These are phyloP conservation scores for Fissipunctia ypsillon DNA, from an alignment of 2,888 invertebrate species.

Conservation along the genomic window DNA sequence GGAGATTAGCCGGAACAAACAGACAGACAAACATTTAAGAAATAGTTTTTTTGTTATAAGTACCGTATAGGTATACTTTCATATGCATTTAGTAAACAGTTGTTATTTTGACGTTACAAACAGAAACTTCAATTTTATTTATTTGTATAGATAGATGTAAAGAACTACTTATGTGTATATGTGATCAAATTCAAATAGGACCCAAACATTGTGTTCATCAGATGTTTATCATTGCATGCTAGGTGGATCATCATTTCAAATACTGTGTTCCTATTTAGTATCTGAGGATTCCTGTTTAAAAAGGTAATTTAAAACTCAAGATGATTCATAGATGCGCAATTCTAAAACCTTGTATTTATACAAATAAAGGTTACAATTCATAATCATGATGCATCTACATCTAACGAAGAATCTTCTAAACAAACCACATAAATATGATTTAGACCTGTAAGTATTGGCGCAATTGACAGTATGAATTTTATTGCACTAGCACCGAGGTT, in stretches of 20 bases:
- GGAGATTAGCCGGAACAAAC: too few species aligned
- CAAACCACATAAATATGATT: constrained; percentile 57
- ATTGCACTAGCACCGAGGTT: constrained; percentile 48
- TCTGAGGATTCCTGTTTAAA: constrained; percentile 67
- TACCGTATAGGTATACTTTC: too few species aligned
- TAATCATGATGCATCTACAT: constrained; percentile 13
- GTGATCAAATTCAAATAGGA: background rate
- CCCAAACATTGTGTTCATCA: constrained; percentile 48
- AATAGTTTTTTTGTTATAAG: too few species aligned
- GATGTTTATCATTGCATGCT: too few species aligned
- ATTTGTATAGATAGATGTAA: too few species aligned
- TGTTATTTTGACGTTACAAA: too few species aligned
- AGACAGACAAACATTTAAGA: too few species aligned
- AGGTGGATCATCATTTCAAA: too few species aligned
- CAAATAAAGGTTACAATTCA: constrained; percentile 31
- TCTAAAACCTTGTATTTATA: constrained; percentile 21
- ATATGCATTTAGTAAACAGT: too few species aligned
- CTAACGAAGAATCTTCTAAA: constrained; percentile 34
- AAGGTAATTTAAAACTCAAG: background rate
- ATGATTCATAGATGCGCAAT: constrained; percentile 34
- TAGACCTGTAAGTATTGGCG: constrained; percentile 59
- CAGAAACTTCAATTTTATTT: too few species aligned
- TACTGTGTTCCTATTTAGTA: constrained; percentile 58
- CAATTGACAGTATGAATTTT: constrained; percentile 59
- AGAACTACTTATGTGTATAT: background rate